phyloP scores from a whole-genome alignment of 2,888 invertebrate species.

The Megamerina dolium region DNA sequence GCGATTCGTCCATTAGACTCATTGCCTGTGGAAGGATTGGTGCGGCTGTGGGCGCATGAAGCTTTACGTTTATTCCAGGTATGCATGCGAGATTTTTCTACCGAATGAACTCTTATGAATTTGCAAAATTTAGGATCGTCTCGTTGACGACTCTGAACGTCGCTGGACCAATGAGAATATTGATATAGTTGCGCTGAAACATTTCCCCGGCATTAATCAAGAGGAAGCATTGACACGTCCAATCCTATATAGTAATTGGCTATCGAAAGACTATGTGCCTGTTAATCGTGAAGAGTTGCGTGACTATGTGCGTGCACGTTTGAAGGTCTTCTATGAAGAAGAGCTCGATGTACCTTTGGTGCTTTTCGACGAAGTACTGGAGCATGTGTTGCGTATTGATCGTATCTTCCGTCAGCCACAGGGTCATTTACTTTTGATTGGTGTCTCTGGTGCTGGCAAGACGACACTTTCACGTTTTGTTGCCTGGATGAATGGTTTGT shows the following conservation, averaged over 20 bases:
- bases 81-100: neutral
- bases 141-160: slow-evolving; percentile 91
- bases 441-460: slow-evolving; percentile 98
- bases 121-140: slow-evolving; percentile 54
- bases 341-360: slow-evolving; percentile 97
- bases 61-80: slow-evolving; percentile 91
- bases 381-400: slow-evolving; percentile 97
- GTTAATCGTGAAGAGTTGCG: slow-evolving; percentile 91
- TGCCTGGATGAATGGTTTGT: slow-evolving; percentile 99
- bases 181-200: slow-evolving; percentile 83
- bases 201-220: slow-evolving; percentile 85
- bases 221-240: slow-evolving; percentile 86
- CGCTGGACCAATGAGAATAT: slow-evolving; percentile 98
- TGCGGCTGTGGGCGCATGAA: slow-evolving; percentile 99
- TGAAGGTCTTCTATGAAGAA: slow-evolving; percentile 99
- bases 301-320: slow-evolving; percentile 93
- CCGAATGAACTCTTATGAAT: slow-evolving; percentile 12
- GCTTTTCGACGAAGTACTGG: slow-evolving; percentile 97
- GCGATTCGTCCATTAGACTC: slow-evolving; percentile 93
- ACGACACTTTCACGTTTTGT: slow-evolving; percentile 98
- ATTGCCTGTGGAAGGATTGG: slow-evolving; percentile 86
- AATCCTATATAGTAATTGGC: slow-evolving; percentile 98
- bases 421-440: slow-evolving; percentile 94
- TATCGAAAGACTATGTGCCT: slow-evolving; percentile 96
- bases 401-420: slow-evolving; percentile 99